Evolutionary conservation across 2,113 vertebrate species (phyloP), one percentile per base, ranked within the genome.

Genomic region (Gallinago undulata): DNA sequence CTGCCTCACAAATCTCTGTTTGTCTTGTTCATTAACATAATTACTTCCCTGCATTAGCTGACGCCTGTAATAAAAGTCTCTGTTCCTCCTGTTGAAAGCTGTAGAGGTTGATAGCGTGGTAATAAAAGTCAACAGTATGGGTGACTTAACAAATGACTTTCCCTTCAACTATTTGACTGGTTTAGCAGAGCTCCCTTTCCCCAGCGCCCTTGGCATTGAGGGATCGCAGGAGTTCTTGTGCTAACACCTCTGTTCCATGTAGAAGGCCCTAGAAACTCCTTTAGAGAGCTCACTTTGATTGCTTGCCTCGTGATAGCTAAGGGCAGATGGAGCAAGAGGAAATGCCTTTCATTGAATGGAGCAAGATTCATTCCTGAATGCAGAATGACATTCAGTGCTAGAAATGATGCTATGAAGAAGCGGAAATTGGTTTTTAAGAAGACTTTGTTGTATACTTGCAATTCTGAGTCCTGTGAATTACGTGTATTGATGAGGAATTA

Each of bases 21-120:
- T 95, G 66, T 45, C 90, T 84, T 63, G 37, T 43, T 95, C 93
- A 96, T 96, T 96, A 90, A n/a, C 88, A 68, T 86, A 92, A 96
- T 94, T 78, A 81, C 87, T 89, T 70, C 85, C 83, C 57, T 51
- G 19, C 72, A 33, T 95, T 78, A 84, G 33, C 51, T 94, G 47
- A 63, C 0, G 1, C 62, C 90, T 55, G 60, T n/a, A 68, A 88
- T 93, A 75, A 90, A 92, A 77, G n/a, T 16, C 66, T 47, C 75
- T 31, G 37, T 51, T 96, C 37, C 55, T 94, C 76, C 70, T 47
- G 47, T 63, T 64, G 83, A 83, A 90, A 90, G 74, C 50, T 48
- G 56, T 16, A 85, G 79, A 35, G 51, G 39, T 64, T 28, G 51
- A 84, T 80, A 68, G 60, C 27, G 7, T 0, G 41, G 75, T 62